Evolutionary conservation across 2,888 invertebrate genomes (phyloP), one percentile per base, ranked within the genome.

Genomic region (Alloplasta piceator): DNA sequence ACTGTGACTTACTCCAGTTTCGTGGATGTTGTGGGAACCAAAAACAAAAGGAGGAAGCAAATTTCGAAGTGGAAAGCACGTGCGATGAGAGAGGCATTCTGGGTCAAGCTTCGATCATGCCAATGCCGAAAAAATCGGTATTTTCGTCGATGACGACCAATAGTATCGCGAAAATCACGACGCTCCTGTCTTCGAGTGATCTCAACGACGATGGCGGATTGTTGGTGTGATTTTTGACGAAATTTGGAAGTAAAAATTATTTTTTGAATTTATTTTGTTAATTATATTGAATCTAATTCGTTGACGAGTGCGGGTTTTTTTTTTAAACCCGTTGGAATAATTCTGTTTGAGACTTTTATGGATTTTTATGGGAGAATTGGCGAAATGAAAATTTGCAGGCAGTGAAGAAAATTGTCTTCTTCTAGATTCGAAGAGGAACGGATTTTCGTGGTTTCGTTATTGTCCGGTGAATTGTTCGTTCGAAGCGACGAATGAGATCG

Each of bases 1-100:
- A 58, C 50, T 73, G 26, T 58, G 80, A 72, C 76, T 61, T 67
- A 76, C 80, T 68, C 72, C 66, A 80, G 56, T 76, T 76, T 68
- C 66, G 50, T 5, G 16, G 43, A 56, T 7, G 52, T 14, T 52
- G 73, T 58, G 58, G 4, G 61, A 52, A 10, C 41, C 50, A 9
- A 46, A 63, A 43, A 14, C 5, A 43, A 9, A 43, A 9, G 4
- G 6, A 43, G 52, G 63, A 55, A 6, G 5, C 41, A 75, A 67
- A 75, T 50, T 50, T 60, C 14, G 72, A 71, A 46, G 71, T 67
- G 58, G 56, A 38, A 52, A 77, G 52, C 80, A 77, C 80, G 80
- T 80, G 80, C 80, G 50, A 64, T 61, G 61, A 43, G 66, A 55
- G 56, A 26, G 26, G 3, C 26, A 16, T 73, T 80, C 55, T 73